phyloP scores from a whole-genome alignment of 2,888 invertebrate species.

The Nemurella pictetii region DNA sequence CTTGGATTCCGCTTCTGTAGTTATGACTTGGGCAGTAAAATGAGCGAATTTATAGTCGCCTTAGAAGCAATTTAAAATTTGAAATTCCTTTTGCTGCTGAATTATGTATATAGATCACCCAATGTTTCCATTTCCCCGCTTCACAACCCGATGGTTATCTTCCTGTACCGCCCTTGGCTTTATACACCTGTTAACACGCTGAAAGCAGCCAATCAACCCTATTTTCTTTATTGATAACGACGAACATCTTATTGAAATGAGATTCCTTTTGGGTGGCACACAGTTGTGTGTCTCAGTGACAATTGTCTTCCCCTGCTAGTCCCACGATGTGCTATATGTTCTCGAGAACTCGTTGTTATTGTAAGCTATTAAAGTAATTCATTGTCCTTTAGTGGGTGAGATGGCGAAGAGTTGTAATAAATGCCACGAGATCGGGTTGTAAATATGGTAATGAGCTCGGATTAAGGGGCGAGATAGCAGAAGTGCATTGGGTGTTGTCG shows the following conservation, averaged over 20 bases:
- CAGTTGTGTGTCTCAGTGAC: not conserved
- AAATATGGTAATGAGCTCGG: slow-evolving; percentile 38
- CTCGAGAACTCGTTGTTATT: slow-evolving; percentile 46
- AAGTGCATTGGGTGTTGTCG: not conserved
- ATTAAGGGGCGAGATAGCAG: slow-evolving; percentile 13
- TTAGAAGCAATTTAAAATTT: not conserved
- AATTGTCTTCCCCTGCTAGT: not conserved
- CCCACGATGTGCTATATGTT: not conserved
- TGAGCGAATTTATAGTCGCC: slow-evolving; percentile 5
- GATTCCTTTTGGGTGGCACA: not conserved
- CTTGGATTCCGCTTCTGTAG: slow-evolving; percentile 21
- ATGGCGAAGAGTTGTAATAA: slow-evolving; percentile 43
- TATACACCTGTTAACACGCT: slow-evolving; percentile 16
- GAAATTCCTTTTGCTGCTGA: not conserved
- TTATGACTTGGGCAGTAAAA: slow-evolving; percentile 20
- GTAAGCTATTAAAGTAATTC: slow-evolving; percentile 54
- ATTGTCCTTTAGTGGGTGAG: slow-evolving; percentile 50
- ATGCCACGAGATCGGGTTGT: slow-evolving; percentile 37
- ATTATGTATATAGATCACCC: not conserved
- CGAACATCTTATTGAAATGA: slow-evolving; percentile 3
- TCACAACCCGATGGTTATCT: not conserved
- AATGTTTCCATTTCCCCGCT: not conserved
- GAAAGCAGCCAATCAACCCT: not conserved
- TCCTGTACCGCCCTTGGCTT: not conserved
- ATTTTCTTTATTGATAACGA: not conserved